Conservation (phyloP, 2,113 vertebrate species). For the Proteles cristata region DNA sequence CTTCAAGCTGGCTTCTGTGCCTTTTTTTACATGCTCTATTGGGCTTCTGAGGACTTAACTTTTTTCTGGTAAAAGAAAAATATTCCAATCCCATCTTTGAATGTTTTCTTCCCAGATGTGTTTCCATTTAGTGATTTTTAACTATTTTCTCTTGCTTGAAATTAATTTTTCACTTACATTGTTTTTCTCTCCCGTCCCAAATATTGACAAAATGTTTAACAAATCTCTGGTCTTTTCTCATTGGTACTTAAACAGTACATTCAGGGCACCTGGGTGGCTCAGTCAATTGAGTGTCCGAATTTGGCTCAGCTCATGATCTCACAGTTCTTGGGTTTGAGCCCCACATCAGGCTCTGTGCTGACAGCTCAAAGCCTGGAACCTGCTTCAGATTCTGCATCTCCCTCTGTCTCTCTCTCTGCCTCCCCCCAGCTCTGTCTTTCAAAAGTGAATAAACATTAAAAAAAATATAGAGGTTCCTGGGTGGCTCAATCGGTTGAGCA, state of each 20-base stretch:
- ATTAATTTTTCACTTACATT: conserved; percentile 12
- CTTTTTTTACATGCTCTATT: not conserved
- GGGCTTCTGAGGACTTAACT: not conserved
- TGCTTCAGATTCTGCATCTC: too few species aligned
- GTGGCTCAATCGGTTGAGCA: too few species aligned
- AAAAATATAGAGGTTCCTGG: too few species aligned
- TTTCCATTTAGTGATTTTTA: not conserved
- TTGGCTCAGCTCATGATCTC: too few species aligned
- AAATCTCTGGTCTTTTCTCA: conserved; percentile 16
- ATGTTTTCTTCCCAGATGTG: not conserved
- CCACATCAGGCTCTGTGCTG: too few species aligned
- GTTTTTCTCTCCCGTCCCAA: not conserved
- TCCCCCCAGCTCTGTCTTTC: too few species aligned
- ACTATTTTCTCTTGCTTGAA: conserved; percentile 29
- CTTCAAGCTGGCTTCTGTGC: not conserved
- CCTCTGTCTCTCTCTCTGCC: too few species aligned
- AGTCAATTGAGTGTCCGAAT: too few species aligned
- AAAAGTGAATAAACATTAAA: too few species aligned
- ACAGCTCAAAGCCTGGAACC: too few species aligned
- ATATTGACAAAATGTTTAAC: not conserved
- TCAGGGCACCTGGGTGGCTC: not conserved
- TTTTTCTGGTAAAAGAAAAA: conserved; percentile 15
- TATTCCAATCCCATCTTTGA: not conserved
- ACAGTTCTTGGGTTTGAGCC: too few species aligned
- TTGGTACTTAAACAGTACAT: not conserved